Percentiles rank a stretch among this genome's conserved stretches.
Evolutionary conservation across 1,140 invertebrate species (phyloP).

Genomic region (Drosophila ananassae): DNA sequence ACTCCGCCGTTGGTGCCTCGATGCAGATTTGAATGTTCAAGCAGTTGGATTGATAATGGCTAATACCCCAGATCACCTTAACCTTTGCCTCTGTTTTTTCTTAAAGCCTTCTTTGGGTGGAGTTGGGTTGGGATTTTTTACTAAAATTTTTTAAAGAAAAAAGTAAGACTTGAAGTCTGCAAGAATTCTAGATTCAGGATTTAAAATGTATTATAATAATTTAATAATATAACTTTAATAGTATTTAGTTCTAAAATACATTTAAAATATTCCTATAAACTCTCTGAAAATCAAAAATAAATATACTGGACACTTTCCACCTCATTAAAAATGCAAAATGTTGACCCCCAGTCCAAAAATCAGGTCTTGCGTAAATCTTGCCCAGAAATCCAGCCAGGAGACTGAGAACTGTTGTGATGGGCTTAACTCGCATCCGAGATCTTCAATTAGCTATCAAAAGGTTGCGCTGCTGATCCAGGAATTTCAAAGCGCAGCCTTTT

Average conservation of each 20-base stretch:
- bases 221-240: background rate
- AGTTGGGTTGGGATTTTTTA: background rate
- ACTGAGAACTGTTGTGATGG: constrained; percentile 39
- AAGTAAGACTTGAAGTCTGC: too few species aligned
- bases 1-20: constrained; percentile 18
- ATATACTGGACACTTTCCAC: too few species aligned
- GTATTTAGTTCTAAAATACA: background rate
- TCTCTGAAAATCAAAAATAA: too few species aligned
- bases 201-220: too few species aligned
- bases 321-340: constrained; percentile 55
- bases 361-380: constrained; percentile 49
- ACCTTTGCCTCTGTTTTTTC: constrained; percentile 16
- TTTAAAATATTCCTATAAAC: too few species aligned
- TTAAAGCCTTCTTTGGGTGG: constrained; percentile 2
- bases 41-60: constrained; percentile 40
- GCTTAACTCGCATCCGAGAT: constrained; percentile 65
- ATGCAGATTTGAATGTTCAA: constrained; percentile 50
- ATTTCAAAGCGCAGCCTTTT: constrained; percentile 50
- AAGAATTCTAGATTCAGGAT: too few species aligned
- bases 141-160: too few species aligned
- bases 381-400: constrained; percentile 17
- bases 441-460: constrained; percentile 74
- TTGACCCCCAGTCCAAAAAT: constrained; percentile 22
- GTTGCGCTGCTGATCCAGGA: constrained; percentile 50
- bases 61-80: constrained; percentile 35